These are phyloP conservation scores for Cephalotes varians DNA, from an alignment of 2,888 invertebrate species.

Conservation along the genomic window DNA sequence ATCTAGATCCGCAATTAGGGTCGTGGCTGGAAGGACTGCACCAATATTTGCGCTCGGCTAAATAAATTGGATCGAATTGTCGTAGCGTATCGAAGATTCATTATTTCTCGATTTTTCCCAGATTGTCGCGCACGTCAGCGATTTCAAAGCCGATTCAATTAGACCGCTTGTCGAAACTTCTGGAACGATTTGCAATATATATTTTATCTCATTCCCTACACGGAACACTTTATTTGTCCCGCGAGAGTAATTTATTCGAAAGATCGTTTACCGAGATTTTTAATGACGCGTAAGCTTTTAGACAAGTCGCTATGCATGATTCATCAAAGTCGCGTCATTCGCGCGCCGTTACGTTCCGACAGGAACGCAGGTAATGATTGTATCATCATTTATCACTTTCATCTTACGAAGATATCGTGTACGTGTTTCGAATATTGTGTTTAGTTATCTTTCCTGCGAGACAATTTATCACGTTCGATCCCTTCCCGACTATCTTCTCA, in stretches of 20 bases:
- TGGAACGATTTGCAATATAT: neutral
- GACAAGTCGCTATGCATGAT: constrained; percentile 42
- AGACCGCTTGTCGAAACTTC: neutral
- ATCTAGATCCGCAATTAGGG: constrained; percentile 43
- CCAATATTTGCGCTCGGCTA: constrained; percentile 48
- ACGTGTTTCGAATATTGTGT: constrained; percentile 71
- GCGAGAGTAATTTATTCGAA: neutral
- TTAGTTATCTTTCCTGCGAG: constrained; percentile 64
- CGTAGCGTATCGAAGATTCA: constrained; percentile 20
- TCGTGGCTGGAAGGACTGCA: constrained; percentile 23
- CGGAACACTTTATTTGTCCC: neutral
- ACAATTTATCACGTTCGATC: constrained; percentile 70
- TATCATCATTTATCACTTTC: constrained; percentile 72
- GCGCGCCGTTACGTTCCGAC: constrained; percentile 45
- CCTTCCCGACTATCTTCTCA: constrained; percentile 45
- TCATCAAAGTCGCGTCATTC: constrained; percentile 44
- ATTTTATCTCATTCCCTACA: neutral
- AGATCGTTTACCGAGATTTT: constrained; percentile 14
- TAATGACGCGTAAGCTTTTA: constrained; percentile 46
- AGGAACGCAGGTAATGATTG: constrained; percentile 70
- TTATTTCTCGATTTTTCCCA: constrained; percentile 17
- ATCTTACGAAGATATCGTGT: constrained; percentile 65
- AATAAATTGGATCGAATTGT: constrained; percentile 52
- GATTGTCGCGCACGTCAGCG: constrained; percentile 27
- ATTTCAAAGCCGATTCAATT: constrained; percentile 32